Conservation (phyloP, 2,888 invertebrate species). For the Electrophaes corylata region DNA sequence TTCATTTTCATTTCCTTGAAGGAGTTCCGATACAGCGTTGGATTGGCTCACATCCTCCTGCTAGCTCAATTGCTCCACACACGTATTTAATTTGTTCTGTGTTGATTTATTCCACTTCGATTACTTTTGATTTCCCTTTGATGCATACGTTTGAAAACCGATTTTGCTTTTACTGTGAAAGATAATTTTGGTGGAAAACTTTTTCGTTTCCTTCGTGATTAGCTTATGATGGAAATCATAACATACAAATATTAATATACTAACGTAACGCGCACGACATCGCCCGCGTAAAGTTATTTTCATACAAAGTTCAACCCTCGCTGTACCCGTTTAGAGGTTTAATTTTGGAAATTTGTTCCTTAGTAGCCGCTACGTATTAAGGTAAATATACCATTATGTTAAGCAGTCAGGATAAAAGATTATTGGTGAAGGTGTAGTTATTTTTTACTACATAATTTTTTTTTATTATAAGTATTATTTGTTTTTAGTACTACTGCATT, state of each 20-base stretch:
- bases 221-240: constrained; percentile 1
- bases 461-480: too few species aligned
- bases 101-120: constrained; percentile 71
- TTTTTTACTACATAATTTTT: too few species aligned
- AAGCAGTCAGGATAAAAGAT: too few species aligned
- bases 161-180: constrained; percentile 45
- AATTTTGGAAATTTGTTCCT: too few species aligned
- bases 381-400: too few species aligned
- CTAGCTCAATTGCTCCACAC: constrained; percentile 62
- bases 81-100: constrained; percentile 72
- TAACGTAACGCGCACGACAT: neutral
- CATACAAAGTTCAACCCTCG: too few species aligned
- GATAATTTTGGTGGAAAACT: constrained; percentile 20
- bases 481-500: too few species aligned
- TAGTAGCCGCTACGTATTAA: too few species aligned
- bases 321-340: too few species aligned
- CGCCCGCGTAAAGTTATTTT: too few species aligned
- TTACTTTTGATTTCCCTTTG: constrained; percentile 63
- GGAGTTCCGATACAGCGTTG: constrained; percentile 53
- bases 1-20: constrained; percentile 53
- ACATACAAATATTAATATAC: neutral
- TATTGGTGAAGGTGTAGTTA: too few species aligned
- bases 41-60: constrained; percentile 56
- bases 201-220: constrained; percentile 11
- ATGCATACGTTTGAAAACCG: constrained; percentile 53